A percentile compares a stretch with the other conserved stretches of the same genome.
phyloP scores from a whole-genome alignment of 2,888 invertebrate species.

The Pyrrhia umbra region DNA sequence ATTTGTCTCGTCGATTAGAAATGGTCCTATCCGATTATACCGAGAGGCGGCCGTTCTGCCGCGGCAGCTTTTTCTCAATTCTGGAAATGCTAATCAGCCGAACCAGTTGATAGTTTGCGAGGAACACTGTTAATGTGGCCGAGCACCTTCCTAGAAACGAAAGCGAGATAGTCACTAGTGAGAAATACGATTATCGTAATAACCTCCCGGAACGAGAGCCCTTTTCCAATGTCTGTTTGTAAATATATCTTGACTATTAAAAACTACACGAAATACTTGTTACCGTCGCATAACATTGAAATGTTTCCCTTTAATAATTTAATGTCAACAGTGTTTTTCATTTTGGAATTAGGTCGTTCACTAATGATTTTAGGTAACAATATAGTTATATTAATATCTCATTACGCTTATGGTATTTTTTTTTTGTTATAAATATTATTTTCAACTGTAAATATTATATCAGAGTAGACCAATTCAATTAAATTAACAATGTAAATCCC shows the following conservation, averaged over 20 bases:
- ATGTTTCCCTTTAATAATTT: slow-evolving; percentile 26
- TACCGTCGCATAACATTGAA: slow-evolving; percentile 42
- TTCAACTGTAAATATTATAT: slow-evolving; percentile 1
- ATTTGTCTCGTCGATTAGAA: slow-evolving; percentile 27
- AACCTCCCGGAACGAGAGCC: slow-evolving; percentile 84
- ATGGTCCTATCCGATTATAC: slow-evolving; percentile 25
- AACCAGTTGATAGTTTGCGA: slow-evolving; percentile 86
- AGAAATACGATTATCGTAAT: slow-evolving; percentile 88
- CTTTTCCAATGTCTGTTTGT: slow-evolving; percentile 80
- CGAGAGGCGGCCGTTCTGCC: slow-evolving; percentile 23
- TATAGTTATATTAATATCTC: not conserved
- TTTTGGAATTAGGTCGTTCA: slow-evolving; percentile 8
- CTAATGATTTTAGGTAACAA: not conserved
- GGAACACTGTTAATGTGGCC: slow-evolving; percentile 75
- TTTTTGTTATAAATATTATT: not conserved
- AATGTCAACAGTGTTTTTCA: slow-evolving; percentile 14
- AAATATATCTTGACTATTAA: slow-evolving; percentile 69
- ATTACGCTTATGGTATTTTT: not conserved
- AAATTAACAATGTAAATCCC: slow-evolving; percentile 16
- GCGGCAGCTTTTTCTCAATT: slow-evolving; percentile 78
- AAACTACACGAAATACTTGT: slow-evolving; percentile 62
- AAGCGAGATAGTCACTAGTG: slow-evolving; percentile 86
- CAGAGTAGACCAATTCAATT: slow-evolving; percentile 2
- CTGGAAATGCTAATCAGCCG: slow-evolving; percentile 86
- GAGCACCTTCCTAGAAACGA: slow-evolving; percentile 87